These are phyloP conservation scores for Aplysina aerophoba DNA, from an alignment of 37 sponge, comb jelly and placozoan genomes.

Conservation along the genomic window DNA sequence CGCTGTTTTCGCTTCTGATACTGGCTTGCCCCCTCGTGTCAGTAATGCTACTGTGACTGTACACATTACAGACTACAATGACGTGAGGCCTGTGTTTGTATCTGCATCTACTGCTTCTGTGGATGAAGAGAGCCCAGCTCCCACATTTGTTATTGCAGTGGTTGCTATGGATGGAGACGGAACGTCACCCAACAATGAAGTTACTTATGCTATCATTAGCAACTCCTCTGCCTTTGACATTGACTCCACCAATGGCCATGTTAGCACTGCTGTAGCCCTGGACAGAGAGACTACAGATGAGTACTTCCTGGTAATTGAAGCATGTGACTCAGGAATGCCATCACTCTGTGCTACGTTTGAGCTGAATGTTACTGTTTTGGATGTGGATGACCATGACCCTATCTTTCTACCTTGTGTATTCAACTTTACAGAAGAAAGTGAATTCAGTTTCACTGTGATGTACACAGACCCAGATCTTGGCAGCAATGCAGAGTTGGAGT, in stretches of 20 bases:
- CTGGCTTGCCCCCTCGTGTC: not conserved
- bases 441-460: constrained; percentile 16
- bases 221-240: constrained; percentile 38
- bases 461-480: constrained; percentile 62
- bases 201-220: not conserved
- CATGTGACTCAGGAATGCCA: constrained; percentile 56
- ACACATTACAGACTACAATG: constrained; percentile 36
- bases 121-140: not conserved
- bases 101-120: not conserved
- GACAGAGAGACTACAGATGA: constrained; percentile 48
- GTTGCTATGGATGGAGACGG: constrained; percentile 20
- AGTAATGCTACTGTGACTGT: not conserved
- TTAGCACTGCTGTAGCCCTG: constrained; percentile 42
- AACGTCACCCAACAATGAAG: not conserved
- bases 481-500: constrained; percentile 42
- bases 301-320: constrained; percentile 52
- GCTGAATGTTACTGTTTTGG: constrained; percentile 50
- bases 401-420: constrained; percentile 35
- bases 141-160: not conserved
- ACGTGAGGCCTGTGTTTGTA: constrained; percentile 15
- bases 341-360: constrained; percentile 21
- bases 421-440: constrained; percentile 33
- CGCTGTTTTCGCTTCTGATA: constrained; percentile 28
- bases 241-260: constrained; percentile 51
- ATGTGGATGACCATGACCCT: constrained; percentile 74